These are phyloP conservation scores for Neopelma chrysocephalum DNA, from an alignment of 2,797 vertebrate genomes.

Conservation along the genomic window DNA sequence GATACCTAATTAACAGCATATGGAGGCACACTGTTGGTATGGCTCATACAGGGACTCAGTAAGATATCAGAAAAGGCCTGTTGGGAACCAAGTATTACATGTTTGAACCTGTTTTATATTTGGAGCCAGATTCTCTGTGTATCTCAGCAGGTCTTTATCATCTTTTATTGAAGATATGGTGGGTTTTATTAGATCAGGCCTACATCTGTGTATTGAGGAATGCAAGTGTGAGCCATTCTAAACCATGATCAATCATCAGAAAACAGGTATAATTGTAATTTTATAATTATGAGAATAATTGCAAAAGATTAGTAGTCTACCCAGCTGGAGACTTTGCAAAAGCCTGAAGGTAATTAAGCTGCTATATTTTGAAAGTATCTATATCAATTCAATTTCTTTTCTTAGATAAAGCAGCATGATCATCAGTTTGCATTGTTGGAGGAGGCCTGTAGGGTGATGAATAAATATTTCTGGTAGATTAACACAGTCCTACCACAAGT, in stretches of 20 bases:
- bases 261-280: slow-evolving; percentile 1
- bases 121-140: not conserved
- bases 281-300: slow-evolving; percentile 41
- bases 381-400: slow-evolving; percentile 29
- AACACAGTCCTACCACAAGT: not conserved
- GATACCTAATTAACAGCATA: not conserved
- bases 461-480: not conserved
- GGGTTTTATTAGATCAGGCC: not conserved
- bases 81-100: not conserved
- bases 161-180: accelerated
- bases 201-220: not conserved
- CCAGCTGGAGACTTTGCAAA: slow-evolving; percentile 21
- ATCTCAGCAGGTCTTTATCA: not conserved
- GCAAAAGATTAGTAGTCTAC: slow-evolving; percentile 4
- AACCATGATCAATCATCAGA: not conserved
- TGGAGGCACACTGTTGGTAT: not conserved
- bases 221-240: not conserved
- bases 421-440: not conserved
- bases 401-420: slow-evolving; percentile 21
- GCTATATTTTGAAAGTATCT: slow-evolving; percentile 8
- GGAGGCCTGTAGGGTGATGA: not conserved
- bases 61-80: not conserved
- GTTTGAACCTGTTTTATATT: not conserved
- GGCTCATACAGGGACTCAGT: not conserved
- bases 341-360: slow-evolving; percentile 14